Evolutionary conservation across 2,113 vertebrate species (phyloP), one percentile per base, ranked within the genome.

Genomic region (Albula glossodonta): DNA sequence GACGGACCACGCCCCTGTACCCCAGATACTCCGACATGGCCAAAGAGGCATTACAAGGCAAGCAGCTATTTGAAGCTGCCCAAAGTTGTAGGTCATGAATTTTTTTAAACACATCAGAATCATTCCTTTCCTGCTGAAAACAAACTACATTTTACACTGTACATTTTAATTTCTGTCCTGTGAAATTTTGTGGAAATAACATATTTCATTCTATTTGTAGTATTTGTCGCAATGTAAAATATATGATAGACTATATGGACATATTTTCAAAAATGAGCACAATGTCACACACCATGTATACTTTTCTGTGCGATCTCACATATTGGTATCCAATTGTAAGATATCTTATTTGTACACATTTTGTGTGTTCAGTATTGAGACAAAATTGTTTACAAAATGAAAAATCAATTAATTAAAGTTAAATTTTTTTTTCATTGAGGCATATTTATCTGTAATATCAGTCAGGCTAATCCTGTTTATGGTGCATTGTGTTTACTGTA

Each of bases 111-210:
- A 63, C n/a, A 10, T n/a, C 25, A n/a, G 22, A 25, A 74, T 74
- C 66, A 31, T 31, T 63, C 66, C 66, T 31, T 74, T 74, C 25
- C 63, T n/a, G 25, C n/a, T 74, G n/a, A 25, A 31, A n/a, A n/a
- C n/a, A 74, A 70, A 22, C 63, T 70, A 70, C n/a, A 4, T 4
- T 70, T 25, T 31, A 1, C 25, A 31, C 31, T 74, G 66, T 74
- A 6, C 2, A 31, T 74, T 74, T 79, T 48, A 19, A 70, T 70
- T 78, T 49, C 31, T 5, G 41, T 79, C 41, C 13, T 79, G 12
- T 79, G 78, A 5, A 79, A 79, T 79, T 15, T 15, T 79, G 78
- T 50, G n/a, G n/a, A 74, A 70, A 70, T 70, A 70, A 74, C n/a
- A 74, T 1, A 74, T 74, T n/a, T 74, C n/a, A 25, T 74, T n/a